phyloP scores from a whole-genome alignment of 2,113 vertebrate species.

The Apus apus region DNA sequence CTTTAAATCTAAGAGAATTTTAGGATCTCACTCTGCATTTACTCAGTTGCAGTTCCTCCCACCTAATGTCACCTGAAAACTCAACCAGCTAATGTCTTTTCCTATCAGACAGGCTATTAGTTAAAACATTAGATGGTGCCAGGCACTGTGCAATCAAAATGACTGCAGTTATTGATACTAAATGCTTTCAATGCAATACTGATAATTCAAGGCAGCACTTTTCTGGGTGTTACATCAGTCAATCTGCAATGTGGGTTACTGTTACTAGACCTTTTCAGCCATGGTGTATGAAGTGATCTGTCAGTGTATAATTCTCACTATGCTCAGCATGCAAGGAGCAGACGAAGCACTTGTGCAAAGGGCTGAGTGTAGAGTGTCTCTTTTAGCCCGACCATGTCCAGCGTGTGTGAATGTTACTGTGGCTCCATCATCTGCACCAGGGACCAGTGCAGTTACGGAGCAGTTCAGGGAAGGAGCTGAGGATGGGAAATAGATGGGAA shows the following conservation, averaged over 20 bases:
- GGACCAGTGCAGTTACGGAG: no score
- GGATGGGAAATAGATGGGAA: neutral
- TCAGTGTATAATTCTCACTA: neutral
- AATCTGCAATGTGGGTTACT: neutral
- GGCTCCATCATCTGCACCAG: neutral
- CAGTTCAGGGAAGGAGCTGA: neutral
- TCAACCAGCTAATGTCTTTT: neutral
- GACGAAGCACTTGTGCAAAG: neutral
- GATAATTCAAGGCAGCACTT: neutral
- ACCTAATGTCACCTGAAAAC: neutral
- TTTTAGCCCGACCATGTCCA: rapidly evolving
- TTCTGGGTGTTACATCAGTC: neutral
- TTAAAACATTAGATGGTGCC: neutral
- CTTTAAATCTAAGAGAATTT: neutral
- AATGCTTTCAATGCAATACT: neutral
- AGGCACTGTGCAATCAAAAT: neutral
- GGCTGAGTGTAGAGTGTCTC: neutral
- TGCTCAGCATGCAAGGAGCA: neutral
- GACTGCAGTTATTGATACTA: neutral
- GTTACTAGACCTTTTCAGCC: neutral
- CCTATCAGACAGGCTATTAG: neutral
- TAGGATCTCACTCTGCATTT: neutral
- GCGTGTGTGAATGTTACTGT: rapidly evolving
- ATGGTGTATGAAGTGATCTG: neutral
- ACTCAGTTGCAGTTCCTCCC: neutral